These are phyloP conservation scores for Himalopsyche phryganea DNA, from an alignment of 1,140 invertebrate species.

Conservation along the genomic window DNA sequence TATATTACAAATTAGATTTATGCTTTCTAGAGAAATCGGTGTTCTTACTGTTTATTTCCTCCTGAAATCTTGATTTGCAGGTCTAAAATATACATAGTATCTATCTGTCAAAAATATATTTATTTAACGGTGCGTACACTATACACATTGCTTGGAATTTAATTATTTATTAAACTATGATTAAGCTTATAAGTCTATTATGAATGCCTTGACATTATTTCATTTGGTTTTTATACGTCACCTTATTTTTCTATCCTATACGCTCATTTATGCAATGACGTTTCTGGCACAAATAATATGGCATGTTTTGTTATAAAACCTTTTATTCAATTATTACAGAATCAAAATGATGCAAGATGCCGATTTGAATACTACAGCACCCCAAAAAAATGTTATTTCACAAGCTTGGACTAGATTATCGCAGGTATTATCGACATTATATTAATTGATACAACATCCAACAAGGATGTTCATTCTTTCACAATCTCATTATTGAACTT, in stretches of 20 bases:
- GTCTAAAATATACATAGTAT: neutral
- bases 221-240: neutral
- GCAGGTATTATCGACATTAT: slow-evolving; percentile 45
- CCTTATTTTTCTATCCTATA: neutral
- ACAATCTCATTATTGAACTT: neutral
- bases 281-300: neutral
- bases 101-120: slow-evolving; percentile 11
- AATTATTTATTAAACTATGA: neutral
- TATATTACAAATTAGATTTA: slow-evolving; percentile 1
- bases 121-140: slow-evolving; percentile 18
- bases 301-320: neutral
- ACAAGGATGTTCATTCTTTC: neutral
- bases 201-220: neutral
- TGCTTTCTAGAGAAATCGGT: slow-evolving; percentile 1
- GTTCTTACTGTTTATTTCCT: neutral
- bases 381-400: slow-evolving; percentile 52
- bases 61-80: neutral
- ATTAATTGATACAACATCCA: neutral
- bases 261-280: neutral
- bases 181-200: neutral
- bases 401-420: slow-evolving; percentile 57
- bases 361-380: slow-evolving; percentile 50
- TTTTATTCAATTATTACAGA: slow-evolving; percentile 6
- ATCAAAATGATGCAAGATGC: slow-evolving; percentile 55
- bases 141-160: slow-evolving; percentile 8